Evolutionary conservation across 2,888 invertebrate species (phyloP), one percentile per base, ranked within the genome.

Genomic region (Noctua comes): DNA sequence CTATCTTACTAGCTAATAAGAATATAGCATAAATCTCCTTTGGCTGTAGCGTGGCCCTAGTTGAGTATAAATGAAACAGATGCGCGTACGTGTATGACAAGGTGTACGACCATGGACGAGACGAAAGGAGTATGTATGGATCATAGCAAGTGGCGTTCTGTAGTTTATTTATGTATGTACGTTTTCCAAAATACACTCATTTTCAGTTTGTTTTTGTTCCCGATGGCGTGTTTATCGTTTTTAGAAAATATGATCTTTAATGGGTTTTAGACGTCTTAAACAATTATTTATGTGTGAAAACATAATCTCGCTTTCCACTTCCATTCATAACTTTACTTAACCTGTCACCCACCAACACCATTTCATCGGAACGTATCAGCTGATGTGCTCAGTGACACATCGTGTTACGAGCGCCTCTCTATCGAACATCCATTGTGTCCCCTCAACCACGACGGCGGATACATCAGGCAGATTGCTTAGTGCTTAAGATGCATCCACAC

Each of bases 381-480:
- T n/a, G 70, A 81, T 57, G 13, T 36, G 16, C 31, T 70, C 18
- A 62, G 46, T 48, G 62, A 73, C 62, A 79, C 64, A 73, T 65
- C 13, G 43, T 36, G 31, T 68, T 68, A 27, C 51, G 31, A 75
- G 62, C 57, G 64, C 31, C 21, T 51, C 71, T 65, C 36, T 80
- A 83, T 78, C 73, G 73, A 72, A 74, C 65, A 73, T 64, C 71
- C 57, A 78, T 78, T 78, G 83, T 83, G 36, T 64, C 59, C 46
- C 27, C 62, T 74, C 68, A 59, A 46, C 10, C 48, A 62, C 64
- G 62, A 31, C 13, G 64, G n/a, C 73, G 75, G 80, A 80, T 78
- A 83, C 84, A 83, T 81, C 85, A 86, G 64, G 31, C 59, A 70
- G 81, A 86, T 86, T 86, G 78, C 72, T 79, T 18, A 62, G 51